phyloP scores from a whole-genome alignment of 2,888 invertebrate species.

The Eueremaeus valkanovi region DNA sequence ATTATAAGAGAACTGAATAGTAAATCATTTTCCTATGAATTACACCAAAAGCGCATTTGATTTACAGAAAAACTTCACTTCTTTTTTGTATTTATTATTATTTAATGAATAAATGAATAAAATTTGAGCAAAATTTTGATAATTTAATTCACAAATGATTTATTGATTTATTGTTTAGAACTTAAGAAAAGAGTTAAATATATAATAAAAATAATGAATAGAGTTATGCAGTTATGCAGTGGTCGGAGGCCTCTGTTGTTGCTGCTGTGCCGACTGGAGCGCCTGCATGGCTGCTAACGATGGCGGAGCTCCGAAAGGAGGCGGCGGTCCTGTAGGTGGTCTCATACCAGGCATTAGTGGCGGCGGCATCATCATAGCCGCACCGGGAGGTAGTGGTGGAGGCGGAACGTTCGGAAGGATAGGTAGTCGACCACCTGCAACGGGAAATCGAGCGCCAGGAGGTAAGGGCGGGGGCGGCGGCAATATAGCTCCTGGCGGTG shows the following conservation, averaged over 20 bases:
- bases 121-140: not conserved
- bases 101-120: too few species aligned
- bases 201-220: not conserved
- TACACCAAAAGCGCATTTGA: too few species aligned
- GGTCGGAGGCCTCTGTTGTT: not conserved
- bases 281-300: slow-evolving; percentile 1
- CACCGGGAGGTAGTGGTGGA: slow-evolving; percentile 28
- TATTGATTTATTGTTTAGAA: not conserved
- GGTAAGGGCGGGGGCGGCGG: slow-evolving; percentile 62
- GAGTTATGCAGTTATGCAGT: not conserved
- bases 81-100: too few species aligned
- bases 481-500: slow-evolving; percentile 65
- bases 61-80: too few species aligned
- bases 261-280: not conserved
- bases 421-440: slow-evolving; percentile 42
- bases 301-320: slow-evolving; percentile 32
- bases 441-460: slow-evolving; percentile 48
- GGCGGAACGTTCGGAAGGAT: slow-evolving; percentile 42
- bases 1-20: too few species aligned
- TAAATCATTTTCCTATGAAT: too few species aligned
- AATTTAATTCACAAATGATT: not conserved
- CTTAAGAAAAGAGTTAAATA: not conserved
- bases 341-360: slow-evolving; percentile 19
- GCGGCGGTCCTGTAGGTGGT: slow-evolving; percentile 4
- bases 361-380: slow-evolving; percentile 9